Percentiles rank a stretch among this genome's conserved stretches.
These are phyloP conservation scores for Clarias laeviceps DNA, from an alignment of 2,797 vertebrate genomes.

Conservation along the genomic window DNA sequence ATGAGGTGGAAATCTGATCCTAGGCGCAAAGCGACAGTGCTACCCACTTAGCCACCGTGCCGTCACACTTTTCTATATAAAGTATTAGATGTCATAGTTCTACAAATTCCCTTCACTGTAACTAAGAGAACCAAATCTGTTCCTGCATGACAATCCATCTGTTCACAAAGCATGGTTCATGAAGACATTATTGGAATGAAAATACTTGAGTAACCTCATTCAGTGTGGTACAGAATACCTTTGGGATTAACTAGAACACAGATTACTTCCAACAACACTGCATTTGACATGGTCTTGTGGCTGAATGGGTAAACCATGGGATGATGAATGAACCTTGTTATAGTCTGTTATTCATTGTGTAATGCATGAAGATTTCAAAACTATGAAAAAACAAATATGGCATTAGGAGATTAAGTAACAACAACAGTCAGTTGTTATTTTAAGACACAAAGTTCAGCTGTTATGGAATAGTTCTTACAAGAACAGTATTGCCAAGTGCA, in stretches of 20 bases:
- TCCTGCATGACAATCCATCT: background rate
- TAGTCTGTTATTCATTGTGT: background rate
- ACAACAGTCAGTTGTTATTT: no score
- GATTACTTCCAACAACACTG: background rate
- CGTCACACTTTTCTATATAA: no score
- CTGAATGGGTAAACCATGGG: background rate
- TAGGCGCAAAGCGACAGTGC: no score
- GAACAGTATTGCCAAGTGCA: no score
- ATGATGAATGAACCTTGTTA: background rate
- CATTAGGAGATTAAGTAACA: no score
- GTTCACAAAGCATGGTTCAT: background rate
- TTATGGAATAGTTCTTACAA: no score
- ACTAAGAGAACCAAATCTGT: background rate
- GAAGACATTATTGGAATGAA: background rate
- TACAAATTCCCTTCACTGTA: background rate
- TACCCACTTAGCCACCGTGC: no score
- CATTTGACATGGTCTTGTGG: background rate
- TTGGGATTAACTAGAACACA: background rate
- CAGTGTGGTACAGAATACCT: background rate
- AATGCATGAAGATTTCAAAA: no score
- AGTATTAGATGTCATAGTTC: background rate
- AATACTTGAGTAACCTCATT: background rate
- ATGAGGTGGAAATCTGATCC: no score
- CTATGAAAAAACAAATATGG: background rate
- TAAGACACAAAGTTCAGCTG: no score